phyloP scores from a whole-genome alignment of 2,888 invertebrate species.

The Drosophila picticornis region DNA sequence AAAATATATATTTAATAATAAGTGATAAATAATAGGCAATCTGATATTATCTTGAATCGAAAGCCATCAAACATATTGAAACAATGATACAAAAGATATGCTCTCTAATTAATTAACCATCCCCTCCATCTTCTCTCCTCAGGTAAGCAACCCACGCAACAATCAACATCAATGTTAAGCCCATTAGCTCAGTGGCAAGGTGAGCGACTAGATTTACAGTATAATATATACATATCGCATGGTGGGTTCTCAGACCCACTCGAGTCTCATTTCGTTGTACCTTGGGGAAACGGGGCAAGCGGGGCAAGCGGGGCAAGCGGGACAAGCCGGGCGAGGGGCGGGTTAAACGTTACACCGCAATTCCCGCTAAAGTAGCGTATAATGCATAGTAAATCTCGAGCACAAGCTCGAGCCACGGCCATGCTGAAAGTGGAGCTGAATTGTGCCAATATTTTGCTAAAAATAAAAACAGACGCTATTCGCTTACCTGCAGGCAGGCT shows the following conservation, averaged over 20 bases:
- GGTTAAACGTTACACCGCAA: conserved; percentile 30
- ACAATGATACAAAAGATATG: conserved; percentile 12
- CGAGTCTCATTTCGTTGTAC: conserved; percentile 16
- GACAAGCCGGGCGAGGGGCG: not conserved
- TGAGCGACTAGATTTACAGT: conserved; percentile 46
- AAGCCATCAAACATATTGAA: conserved; percentile 20
- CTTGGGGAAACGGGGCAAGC: not conserved
- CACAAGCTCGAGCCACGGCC: conserved; percentile 34
- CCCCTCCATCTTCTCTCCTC: conserved; percentile 1
- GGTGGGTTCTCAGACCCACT: conserved; percentile 21
- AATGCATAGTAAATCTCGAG: conserved; percentile 61
- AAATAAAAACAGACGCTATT: conserved; percentile 75
- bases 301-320: not conserved
- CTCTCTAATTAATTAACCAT: conserved; percentile 43
- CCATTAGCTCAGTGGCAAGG: conserved; percentile 47
- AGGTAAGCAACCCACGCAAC: conserved; percentile 53
- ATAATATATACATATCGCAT: conserved; percentile 34
- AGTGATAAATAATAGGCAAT: conserved; percentile 1
- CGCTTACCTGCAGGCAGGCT: conserved; percentile 26
- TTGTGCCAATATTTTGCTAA: conserved; percentile 76
- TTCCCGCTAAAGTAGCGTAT: conserved; percentile 54
- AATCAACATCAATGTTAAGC: conserved; percentile 30
- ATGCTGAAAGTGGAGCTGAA: conserved; percentile 25
- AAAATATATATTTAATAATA: conserved; percentile 6
- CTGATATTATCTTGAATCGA: conserved; percentile 5